Conservation (phyloP, 2,797 vertebrate species). For the Sebastes wilsoni region DNA sequence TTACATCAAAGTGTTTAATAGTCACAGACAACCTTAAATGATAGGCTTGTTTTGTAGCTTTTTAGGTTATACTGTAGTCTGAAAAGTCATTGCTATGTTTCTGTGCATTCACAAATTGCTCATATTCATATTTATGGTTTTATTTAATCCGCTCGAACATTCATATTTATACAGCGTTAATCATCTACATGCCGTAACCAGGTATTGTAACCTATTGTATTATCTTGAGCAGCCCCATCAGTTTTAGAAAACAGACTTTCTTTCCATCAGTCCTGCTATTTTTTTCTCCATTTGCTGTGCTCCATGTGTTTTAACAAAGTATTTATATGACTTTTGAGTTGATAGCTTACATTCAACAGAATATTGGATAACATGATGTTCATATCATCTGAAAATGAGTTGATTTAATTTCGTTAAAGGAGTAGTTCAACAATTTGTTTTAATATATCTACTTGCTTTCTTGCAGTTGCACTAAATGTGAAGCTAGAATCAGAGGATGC, state of each 20-base stretch:
- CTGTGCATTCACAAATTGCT: not conserved
- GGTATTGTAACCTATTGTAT: constrained; percentile 39
- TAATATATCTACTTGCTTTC: not conserved
- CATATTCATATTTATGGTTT: not conserved
- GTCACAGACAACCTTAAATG: not conserved
- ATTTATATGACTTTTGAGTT: not conserved
- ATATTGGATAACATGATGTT: not conserved
- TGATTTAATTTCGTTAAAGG: not conserved
- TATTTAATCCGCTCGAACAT: constrained; percentile 23
- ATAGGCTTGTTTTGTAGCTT: not conserved
- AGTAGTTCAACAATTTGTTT: not conserved
- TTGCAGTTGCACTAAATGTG: not conserved
- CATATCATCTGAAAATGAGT: not conserved
- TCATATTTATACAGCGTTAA: constrained; percentile 47
- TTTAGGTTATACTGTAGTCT: not conserved
- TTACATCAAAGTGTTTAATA: not conserved
- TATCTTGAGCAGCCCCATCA: constrained; percentile 2
- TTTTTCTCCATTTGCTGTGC: not conserved
- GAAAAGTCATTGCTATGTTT: not conserved
- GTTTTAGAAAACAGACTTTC: constrained; percentile 7
- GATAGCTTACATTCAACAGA: not conserved
- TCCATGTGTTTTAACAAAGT: not conserved
- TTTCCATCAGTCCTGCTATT: not conserved
- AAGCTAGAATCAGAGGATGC: not conserved
- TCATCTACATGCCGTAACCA: constrained; percentile 31